Percentiles rank a stretch among this genome's conserved stretches.
phyloP scores from a whole-genome alignment of 2,888 invertebrate species.

The Axea sp. region DNA sequence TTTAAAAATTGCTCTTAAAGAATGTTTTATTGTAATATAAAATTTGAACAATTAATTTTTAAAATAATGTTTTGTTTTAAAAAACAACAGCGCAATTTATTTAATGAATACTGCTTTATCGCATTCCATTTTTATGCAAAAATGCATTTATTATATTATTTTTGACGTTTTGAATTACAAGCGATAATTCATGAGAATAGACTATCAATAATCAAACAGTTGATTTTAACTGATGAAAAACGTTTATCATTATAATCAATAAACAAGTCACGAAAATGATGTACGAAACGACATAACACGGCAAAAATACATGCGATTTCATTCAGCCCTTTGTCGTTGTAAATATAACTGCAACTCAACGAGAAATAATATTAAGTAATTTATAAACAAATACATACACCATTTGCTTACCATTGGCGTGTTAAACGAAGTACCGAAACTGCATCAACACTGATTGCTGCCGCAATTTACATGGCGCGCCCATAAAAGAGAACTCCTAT shows the following conservation, averaged over 20 bases:
- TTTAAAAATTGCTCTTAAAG: too few species aligned
- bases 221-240: background rate
- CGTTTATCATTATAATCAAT: background rate
- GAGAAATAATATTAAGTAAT: slow-evolving; percentile 37
- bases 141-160: too few species aligned
- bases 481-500: slow-evolving; percentile 27
- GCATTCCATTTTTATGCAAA: too few species aligned
- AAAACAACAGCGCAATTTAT: too few species aligned
- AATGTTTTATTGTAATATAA: too few species aligned
- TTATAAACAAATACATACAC: slow-evolving; percentile 37
- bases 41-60: too few species aligned
- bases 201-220: too few species aligned
- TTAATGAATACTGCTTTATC: too few species aligned
- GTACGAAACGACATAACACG: background rate
- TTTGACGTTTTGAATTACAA: too few species aligned
- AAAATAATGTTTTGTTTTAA: too few species aligned
- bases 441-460: slow-evolving; percentile 50
- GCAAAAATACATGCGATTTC: background rate
- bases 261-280: background rate
- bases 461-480: slow-evolving; percentile 46
- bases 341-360: slow-evolving; percentile 18
- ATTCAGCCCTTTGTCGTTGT: too few species aligned
- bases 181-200: too few species aligned
- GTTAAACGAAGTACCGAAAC: slow-evolving; percentile 43
- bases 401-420: slow-evolving; percentile 27